Evolutionary conservation across 2,888 invertebrate species (phyloP), one percentile per base, ranked within the genome.

Genomic region (Cantharis rufa): DNA sequence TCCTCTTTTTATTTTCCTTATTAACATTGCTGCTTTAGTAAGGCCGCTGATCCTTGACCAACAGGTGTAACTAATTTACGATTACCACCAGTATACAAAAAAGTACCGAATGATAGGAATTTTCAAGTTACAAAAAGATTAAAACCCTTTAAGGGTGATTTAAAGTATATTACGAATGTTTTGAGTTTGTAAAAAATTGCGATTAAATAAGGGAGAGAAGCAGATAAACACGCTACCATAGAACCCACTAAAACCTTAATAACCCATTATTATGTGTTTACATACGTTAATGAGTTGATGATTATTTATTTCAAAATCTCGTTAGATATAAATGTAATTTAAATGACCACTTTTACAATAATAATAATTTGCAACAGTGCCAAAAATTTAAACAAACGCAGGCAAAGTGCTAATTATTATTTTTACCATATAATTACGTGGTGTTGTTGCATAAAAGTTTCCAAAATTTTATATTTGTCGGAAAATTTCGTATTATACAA

Each of bases 301-400:
- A 72, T 78, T 76, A 78, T 78, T 78, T 78, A 70, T 75, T 78
- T 75, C 68, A 75, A 72, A 78, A 76, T 72, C 76, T 76, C 72
- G 69, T 72, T 76, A 76, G 64, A 21, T 62, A 72, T 32, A 63
- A 68, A 66, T 69, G 62, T 64, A 72, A 72, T 76, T 76, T 76
- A 69, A 76, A 76, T 72, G 15, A 71, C 24, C 69, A 24, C 69
- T 28, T 28, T 28, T 28, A 28, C 28, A 69, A 15, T 28, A 28
- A 16, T 13, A 64, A 69, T 28, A 69, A 69, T 69, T 69, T 69
- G 10, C 28, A n/a, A 48, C 27, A 13, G 21, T 69, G 24, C 64
- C 64, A 24, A 66, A 66, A 66, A n/a, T n/a, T 24, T 21, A 24
- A n/a, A 66, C 18, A 21, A 66, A 66, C 13, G n/a, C 16, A 18